Conservation (phyloP, 2,113 vertebrate genomes). For the Actenoides hombroni region DNA sequence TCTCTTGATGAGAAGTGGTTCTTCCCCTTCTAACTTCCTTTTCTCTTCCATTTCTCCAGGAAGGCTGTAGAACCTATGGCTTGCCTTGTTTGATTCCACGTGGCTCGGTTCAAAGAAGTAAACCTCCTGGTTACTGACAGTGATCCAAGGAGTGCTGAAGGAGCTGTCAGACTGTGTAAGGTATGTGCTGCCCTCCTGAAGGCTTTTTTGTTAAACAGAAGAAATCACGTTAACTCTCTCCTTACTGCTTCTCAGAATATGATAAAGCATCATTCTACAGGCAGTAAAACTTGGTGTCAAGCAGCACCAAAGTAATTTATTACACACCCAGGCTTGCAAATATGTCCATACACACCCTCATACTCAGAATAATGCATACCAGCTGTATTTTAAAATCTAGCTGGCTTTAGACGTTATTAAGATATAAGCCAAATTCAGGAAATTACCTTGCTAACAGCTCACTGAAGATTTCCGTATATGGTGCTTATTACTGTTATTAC, state of each 20-base stretch:
- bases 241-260: not conserved
- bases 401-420: conserved; percentile 28
- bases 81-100: not conserved
- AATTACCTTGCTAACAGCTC: conserved; percentile 49
- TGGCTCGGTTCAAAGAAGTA: not conserved
- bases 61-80: not conserved
- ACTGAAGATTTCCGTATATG: conserved; percentile 40
- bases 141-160: not conserved
- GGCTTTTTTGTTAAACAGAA: not conserved
- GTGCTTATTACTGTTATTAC: conserved; percentile 43
- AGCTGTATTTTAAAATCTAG: conserved; percentile 44
- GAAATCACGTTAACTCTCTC: not conserved
- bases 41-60: not conserved
- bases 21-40: not conserved
- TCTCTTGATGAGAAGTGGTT: not conserved
- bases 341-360: not conserved
- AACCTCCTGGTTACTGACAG: not conserved
- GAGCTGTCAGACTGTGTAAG: not conserved
- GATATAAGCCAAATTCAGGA: conserved; percentile 37
- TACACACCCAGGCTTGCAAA: not conserved
- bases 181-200: not conserved
- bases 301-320: not conserved
- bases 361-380: conserved; percentile 17
- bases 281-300: not conserved
- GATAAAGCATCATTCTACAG: not conserved